These are phyloP conservation scores for Malthinus flaveolus DNA, from an alignment of 2,888 invertebrate genomes.

Conservation along the genomic window DNA sequence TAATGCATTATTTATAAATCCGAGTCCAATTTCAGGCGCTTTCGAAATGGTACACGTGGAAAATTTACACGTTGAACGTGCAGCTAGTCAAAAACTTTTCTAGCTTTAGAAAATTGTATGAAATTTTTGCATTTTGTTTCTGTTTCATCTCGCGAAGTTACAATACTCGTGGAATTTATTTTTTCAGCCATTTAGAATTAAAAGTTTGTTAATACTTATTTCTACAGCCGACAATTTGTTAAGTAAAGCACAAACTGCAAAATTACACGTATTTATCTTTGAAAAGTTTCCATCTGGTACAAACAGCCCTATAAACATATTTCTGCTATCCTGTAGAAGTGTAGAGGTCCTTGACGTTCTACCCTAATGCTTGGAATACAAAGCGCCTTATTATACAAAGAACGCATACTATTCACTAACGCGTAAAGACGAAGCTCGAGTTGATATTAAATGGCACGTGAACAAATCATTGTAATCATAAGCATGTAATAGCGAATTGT, in stretches of 20 bases:
- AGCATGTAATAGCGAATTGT: slow-evolving; percentile 1
- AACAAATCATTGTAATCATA: slow-evolving; percentile 18
- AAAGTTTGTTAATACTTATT: not conserved
- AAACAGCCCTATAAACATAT: slow-evolving; percentile 22
- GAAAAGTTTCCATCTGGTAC: slow-evolving; percentile 15
- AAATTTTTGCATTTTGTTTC: slow-evolving; percentile 16
- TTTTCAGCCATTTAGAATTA: not conserved
- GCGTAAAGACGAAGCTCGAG: slow-evolving; percentile 14
- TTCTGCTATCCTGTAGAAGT: slow-evolving; percentile 16
- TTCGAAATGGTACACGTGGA: slow-evolving; percentile 21
- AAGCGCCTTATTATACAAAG: slow-evolving; percentile 24
- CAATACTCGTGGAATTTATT: too few species aligned
- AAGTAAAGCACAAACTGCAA: not conserved
- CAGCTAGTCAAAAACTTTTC: slow-evolving; percentile 21
- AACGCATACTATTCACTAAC: slow-evolving; percentile 24
- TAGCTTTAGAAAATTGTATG: slow-evolving; percentile 13
- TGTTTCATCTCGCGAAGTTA: too few species aligned
- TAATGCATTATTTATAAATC: slow-evolving; percentile 25
- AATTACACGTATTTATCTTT: slow-evolving; percentile 3
- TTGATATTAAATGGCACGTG: slow-evolving; percentile 23
- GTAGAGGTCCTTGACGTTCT: slow-evolving; percentile 17
- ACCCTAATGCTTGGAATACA: slow-evolving; percentile 22
- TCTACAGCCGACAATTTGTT: not conserved
- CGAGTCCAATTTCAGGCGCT: slow-evolving; percentile 20
- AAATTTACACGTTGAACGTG: slow-evolving; percentile 23